Conservation (phyloP, 30 jellyfish, hydroid and myxozoan species). For the Cassiopea xamachana region DNA sequence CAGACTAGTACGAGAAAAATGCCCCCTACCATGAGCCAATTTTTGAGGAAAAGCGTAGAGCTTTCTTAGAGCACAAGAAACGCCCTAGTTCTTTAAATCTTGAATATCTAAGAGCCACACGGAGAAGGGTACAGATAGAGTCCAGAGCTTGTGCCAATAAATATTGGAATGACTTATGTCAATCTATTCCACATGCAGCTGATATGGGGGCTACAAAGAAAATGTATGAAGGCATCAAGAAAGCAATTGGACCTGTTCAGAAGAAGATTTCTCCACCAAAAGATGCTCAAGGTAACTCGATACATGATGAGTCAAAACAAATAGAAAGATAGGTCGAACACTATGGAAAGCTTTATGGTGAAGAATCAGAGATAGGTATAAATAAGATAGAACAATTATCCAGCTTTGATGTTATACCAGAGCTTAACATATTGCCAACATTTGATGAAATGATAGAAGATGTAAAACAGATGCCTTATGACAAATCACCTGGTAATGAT, state of each 20-base stretch:
- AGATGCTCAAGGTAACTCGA: not conserved
- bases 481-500: slow-evolving; percentile 22
- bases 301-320: not conserved
- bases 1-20: slow-evolving; percentile 23
- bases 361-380: not conserved
- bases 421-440: not conserved
- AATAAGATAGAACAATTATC: not conserved
- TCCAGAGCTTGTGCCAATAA: slow-evolving; percentile 10
- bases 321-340: not conserved
- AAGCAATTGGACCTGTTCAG: slow-evolving; percentile 1
- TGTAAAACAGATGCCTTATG: not conserved
- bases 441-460: not conserved
- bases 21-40: not conserved
- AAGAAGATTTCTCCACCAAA: not conserved
- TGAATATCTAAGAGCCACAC: not conserved
- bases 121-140: slow-evolving; percentile 2
- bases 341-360: not conserved
- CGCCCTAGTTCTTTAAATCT: not conserved
- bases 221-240: not conserved
- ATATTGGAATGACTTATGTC: not conserved
- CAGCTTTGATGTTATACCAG: not conserved
- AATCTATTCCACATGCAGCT: not conserved
- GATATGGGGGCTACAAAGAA: not conserved
- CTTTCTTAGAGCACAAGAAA: not conserved
- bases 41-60: slow-evolving; percentile 24